A percentile compares a stretch with the other conserved stretches of the same genome.
These are phyloP conservation scores for Chrysogorgia sp. DNA, from an alignment of 92 coral and sea anemone species.

Conservation along the genomic window DNA sequence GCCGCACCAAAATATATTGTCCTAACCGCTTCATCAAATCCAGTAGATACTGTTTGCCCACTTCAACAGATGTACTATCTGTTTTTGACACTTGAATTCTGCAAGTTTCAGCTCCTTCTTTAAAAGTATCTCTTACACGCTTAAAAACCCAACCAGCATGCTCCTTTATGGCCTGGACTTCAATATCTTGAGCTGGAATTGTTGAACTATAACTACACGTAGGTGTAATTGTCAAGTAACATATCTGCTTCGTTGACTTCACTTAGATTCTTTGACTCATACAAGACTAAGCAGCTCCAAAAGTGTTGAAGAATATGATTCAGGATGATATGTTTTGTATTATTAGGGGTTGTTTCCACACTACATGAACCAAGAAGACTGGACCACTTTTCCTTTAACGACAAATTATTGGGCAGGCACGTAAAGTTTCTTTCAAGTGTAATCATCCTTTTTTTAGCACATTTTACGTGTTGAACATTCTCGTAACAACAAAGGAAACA, in stretches of 20 bases:
- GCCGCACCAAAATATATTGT: not conserved
- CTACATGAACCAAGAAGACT: not conserved
- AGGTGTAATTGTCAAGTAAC: not conserved
- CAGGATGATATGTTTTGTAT: not conserved
- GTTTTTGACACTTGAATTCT: conserved; percentile 13
- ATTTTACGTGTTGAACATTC: not conserved
- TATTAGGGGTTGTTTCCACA: not conserved
- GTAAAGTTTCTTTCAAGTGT: conserved; percentile 17
- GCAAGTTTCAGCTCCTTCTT: conserved; percentile 1
- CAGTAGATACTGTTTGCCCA: conserved; percentile 5
- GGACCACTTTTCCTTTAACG: not conserved
- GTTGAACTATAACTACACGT: not conserved
- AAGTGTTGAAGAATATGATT: conserved; percentile 4
- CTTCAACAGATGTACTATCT: not conserved
- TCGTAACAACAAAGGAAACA: not conserved
- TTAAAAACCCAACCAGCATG: conserved; percentile 30
- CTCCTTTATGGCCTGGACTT: conserved; percentile 10
- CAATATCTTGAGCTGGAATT: not conserved
- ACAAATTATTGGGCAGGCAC: not conserved
- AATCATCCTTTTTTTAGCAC: conserved; percentile 5
- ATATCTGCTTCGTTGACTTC: no score
- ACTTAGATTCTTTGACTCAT: not conserved
- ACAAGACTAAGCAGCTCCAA: conserved; percentile 6
- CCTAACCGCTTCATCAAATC: conserved; percentile 18
- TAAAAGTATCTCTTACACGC: conserved; percentile 7